Percentiles rank a stretch among this genome's conserved stretches.
Conservation (phyloP, 2,113 vertebrate species). For the Etheostoma cragini region DNA sequence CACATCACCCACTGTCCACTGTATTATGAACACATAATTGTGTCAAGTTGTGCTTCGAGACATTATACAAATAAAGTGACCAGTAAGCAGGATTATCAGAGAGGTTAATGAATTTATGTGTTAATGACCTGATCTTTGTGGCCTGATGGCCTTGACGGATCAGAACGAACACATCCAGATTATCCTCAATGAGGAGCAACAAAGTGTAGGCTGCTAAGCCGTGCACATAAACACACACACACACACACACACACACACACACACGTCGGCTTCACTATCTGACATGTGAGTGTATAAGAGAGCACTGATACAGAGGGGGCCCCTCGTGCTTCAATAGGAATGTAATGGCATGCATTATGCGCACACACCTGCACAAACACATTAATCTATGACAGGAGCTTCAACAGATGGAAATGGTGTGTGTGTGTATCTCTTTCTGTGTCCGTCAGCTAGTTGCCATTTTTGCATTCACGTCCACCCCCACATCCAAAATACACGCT, state of each 20-base stretch:
- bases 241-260: too few species aligned
- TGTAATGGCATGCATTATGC: conserved; percentile 40
- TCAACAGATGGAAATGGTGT: conserved; percentile 41
- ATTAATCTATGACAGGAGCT: conserved; percentile 37
- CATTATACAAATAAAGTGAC: conserved; percentile 50
- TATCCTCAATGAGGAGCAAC: conserved; percentile 52
- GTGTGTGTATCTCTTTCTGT: conserved; percentile 35
- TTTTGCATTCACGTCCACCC: background rate
- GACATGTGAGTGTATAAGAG: conserved; percentile 1
- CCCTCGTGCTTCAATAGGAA: conserved; percentile 30
- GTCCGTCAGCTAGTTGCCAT: conserved; percentile 16
- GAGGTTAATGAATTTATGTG: conserved; percentile 65
- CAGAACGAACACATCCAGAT: conserved; percentile 55
- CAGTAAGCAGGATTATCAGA: conserved; percentile 52
- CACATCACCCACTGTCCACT: background rate
- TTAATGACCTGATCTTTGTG: conserved; percentile 63
- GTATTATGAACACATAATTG: background rate
- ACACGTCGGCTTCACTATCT: conserved; percentile 8
- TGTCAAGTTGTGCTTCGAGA: background rate
- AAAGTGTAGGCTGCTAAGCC: background rate
- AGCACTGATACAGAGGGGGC: conserved; percentile 22
- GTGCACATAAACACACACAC: background rate
- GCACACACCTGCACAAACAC: conserved; percentile 48
- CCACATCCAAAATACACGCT: conserved; percentile 3
- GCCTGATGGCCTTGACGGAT: conserved; percentile 45